These are phyloP conservation scores for Ranitomeya imitator DNA, from an alignment of 2,113 vertebrate genomes.

Conservation along the genomic window DNA sequence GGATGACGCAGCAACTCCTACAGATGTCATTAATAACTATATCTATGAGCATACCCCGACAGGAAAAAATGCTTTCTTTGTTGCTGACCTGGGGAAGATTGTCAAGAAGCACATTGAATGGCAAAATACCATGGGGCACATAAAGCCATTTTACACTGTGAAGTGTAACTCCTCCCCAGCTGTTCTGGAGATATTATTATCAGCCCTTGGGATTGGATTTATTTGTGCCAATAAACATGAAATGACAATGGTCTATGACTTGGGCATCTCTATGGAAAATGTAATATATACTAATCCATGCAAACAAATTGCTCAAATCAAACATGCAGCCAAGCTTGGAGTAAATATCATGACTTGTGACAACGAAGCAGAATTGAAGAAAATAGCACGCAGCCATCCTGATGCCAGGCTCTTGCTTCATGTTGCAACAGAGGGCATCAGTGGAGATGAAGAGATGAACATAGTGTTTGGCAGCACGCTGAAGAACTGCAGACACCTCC, in stretches of 20 bases:
- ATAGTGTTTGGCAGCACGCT: conserved; percentile 92
- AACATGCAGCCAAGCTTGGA: conserved; percentile 89
- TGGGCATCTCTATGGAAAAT: conserved; percentile 88
- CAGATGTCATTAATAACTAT: conserved; percentile 91
- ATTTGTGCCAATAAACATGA: conserved; percentile 92
- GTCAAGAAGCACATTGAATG: conserved; percentile 90
- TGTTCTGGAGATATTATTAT: conserved; percentile 90
- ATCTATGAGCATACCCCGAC: conserved; percentile 91
- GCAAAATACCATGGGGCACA: conserved; percentile 84
- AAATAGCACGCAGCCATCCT: conserved; percentile 91
- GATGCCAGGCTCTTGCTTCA: conserved; percentile 94
- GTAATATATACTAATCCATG: conserved; percentile 90
- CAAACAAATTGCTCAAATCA: conserved; percentile 94
- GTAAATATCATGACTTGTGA: conserved; percentile 92
- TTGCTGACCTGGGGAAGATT: conserved; percentile 93
- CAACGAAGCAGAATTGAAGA: conserved; percentile 89
- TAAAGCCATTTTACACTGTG: conserved; percentile 92
- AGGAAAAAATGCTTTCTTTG: conserved; percentile 91
- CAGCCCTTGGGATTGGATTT: conserved; percentile 91
- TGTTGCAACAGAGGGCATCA: conserved; percentile 85
- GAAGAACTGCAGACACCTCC: conserved; percentile 93
- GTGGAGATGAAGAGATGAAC: conserved; percentile 80
- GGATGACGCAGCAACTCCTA: conserved; percentile 85
- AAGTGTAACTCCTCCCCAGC: conserved; percentile 89
- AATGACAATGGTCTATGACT: conserved; percentile 86